Evolutionary conservation across 2,888 invertebrate species (phyloP).

Genomic region (Thecophora atra): DNA sequence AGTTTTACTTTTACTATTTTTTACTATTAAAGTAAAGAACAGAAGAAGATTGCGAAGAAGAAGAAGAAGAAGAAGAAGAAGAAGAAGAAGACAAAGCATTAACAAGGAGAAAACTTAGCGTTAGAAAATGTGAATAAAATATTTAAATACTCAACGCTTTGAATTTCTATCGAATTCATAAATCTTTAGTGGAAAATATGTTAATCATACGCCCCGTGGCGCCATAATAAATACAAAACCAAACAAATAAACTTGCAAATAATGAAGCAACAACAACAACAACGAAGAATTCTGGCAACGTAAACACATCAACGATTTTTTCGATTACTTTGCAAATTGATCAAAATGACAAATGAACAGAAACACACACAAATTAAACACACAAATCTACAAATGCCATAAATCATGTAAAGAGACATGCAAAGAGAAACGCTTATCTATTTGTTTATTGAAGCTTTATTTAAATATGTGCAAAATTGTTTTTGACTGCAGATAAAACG

Average conservation of each 20-base stretch:
- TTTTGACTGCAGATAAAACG: neutral
- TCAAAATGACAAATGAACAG: slow-evolving; percentile 1
- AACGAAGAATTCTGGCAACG: neutral
- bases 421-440: neutral
- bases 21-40: too few relatives aligned
- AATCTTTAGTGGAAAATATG: neutral
- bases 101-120: too few relatives aligned
- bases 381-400: neutral
- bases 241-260: too few relatives aligned
- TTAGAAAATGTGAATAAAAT: too few relatives aligned
- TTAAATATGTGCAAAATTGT: too few relatives aligned
- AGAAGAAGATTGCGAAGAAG: too few relatives aligned
- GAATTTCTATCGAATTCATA: slow-evolving; percentile 2
- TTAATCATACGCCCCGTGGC: slow-evolving; percentile 20
- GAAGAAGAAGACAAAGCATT: too few relatives aligned
- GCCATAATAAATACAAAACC: neutral
- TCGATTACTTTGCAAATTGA: slow-evolving; percentile 14
- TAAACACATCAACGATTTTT: neutral
- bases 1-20: too few relatives aligned
- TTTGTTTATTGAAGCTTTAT: too few relatives aligned
- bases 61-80: too few relatives aligned
- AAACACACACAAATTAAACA: neutral
- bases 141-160: too few relatives aligned
- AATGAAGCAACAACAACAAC: too few relatives aligned
- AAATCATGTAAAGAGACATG: neutral